Evolutionary conservation across 2,888 invertebrate species (phyloP).

Genomic region (Synergus laeviventris): DNA sequence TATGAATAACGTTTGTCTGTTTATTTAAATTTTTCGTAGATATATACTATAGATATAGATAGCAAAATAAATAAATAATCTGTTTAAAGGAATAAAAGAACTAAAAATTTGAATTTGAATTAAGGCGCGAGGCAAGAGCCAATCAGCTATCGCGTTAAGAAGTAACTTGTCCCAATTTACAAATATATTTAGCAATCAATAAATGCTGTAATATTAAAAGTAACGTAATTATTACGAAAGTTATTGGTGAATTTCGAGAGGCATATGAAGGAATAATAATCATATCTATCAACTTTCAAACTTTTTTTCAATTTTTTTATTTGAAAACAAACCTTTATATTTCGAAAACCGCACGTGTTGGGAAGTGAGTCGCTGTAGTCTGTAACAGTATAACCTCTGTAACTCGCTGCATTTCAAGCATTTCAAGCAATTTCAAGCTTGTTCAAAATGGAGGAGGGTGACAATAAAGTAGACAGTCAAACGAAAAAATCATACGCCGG

Average conservation of each 20-base stretch:
- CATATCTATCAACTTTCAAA: no score
- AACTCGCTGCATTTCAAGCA: neutral
- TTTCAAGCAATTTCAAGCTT: neutral
- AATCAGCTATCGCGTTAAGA: neutral
- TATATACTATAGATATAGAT: neutral
- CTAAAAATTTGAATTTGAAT: neutral
- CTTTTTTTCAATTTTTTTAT: no score
- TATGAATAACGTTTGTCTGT: no score
- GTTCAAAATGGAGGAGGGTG: constrained; percentile 67
- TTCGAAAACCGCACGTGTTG: neutral
- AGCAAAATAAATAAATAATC: neutral
- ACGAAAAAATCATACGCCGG: constrained; percentile 86
- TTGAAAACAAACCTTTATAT: neutral
- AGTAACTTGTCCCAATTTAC: no score
- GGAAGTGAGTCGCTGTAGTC: neutral
- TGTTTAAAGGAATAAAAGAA: neutral
- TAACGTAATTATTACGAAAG: no score
- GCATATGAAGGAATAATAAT: no score
- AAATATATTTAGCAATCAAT: no score
- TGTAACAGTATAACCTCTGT: no score
- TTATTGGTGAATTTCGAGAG: no score
- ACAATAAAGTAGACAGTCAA: constrained; percentile 68
- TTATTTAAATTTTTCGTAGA: no score
- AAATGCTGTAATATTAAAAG: no score
- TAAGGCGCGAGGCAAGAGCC: neutral